A percentile compares a stretch with the other conserved stretches of the same genome.
phyloP scores from a whole-genome alignment of 1,140 invertebrate genomes.

The Sinonovacula constricta region DNA sequence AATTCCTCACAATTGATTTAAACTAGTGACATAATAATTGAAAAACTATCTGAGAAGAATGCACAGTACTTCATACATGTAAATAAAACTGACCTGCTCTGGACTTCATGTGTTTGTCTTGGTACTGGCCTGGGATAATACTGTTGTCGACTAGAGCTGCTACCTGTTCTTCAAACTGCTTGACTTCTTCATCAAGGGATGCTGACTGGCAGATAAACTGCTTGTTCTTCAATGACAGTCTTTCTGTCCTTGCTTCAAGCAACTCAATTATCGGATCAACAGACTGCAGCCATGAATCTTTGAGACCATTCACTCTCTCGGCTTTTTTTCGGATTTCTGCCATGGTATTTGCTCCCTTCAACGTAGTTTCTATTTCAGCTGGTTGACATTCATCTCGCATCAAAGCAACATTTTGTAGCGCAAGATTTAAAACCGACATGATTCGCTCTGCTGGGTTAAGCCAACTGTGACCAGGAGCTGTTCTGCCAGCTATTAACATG shows the following conservation, averaged over 20 bases:
- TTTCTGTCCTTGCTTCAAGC: slow-evolving; percentile 12
- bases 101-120: too few relatives aligned
- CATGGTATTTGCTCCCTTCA: slow-evolving; percentile 11
- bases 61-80: too few relatives aligned
- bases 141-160: too few relatives aligned
- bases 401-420: slow-evolving; percentile 34
- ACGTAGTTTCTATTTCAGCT: slow-evolving; percentile 1
- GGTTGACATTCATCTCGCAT: slow-evolving; percentile 5
- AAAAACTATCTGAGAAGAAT: too few relatives aligned
- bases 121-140: too few relatives aligned
- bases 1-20: too few relatives aligned
- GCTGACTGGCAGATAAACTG: slow-evolving; percentile 16
- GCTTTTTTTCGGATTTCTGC: slow-evolving; percentile 21
- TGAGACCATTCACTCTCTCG: slow-evolving; percentile 25
- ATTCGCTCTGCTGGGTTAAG: slow-evolving; percentile 47
- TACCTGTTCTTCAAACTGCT: slow-evolving; percentile 12
- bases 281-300: slow-evolving; percentile 33
- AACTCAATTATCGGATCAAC: slow-evolving; percentile 10
- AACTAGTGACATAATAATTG: too few relatives aligned
- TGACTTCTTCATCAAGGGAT: slow-evolving; percentile 30
- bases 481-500: slow-evolving; percentile 26
- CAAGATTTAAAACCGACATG: slow-evolving; percentile 49
- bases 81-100: too few relatives aligned
- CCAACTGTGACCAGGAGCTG: slow-evolving; percentile 38
- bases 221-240: slow-evolving; percentile 39